phyloP scores from a whole-genome alignment of 2,797 vertebrate species.

The Phyllotis vaccarum region DNA sequence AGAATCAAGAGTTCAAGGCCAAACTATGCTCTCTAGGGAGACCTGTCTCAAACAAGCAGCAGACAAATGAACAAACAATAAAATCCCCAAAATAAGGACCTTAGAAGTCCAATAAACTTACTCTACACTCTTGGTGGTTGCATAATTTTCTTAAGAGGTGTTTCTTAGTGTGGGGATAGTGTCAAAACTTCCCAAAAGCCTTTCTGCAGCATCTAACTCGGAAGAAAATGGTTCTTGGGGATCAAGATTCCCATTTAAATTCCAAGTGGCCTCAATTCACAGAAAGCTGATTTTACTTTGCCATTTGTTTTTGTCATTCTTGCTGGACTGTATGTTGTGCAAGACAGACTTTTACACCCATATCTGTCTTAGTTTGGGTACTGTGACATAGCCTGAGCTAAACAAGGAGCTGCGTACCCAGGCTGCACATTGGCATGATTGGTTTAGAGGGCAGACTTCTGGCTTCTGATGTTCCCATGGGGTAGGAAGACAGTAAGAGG shows the following conservation, averaged over 20 bases:
- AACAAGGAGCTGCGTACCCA: too few species aligned
- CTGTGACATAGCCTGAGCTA: not conserved
- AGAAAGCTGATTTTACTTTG: conserved; percentile 32
- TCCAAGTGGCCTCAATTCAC: not conserved
- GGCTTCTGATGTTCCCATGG: not conserved
- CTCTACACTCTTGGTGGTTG: not conserved
- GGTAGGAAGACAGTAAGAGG: not conserved
- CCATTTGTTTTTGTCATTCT: not conserved
- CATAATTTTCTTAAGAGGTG: not conserved
- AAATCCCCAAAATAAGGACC: not conserved
- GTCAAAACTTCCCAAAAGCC: not conserved
- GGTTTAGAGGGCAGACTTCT: not conserved
- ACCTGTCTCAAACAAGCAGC: not conserved
- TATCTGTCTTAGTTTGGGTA: not conserved
- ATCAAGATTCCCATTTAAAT: conserved; percentile 37
- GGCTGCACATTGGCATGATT: not conserved
- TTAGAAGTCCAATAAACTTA: not conserved
- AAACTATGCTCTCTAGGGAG: not conserved
- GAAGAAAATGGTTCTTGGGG: not conserved
- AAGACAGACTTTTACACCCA: not conserved
- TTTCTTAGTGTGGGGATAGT: not conserved
- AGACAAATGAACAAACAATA: not conserved
- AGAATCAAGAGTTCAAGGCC: not conserved
- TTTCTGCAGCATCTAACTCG: not conserved
- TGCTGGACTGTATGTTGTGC: not conserved